Conservation (phyloP, 2,797 vertebrate species). For the Furcifer pardalis region DNA sequence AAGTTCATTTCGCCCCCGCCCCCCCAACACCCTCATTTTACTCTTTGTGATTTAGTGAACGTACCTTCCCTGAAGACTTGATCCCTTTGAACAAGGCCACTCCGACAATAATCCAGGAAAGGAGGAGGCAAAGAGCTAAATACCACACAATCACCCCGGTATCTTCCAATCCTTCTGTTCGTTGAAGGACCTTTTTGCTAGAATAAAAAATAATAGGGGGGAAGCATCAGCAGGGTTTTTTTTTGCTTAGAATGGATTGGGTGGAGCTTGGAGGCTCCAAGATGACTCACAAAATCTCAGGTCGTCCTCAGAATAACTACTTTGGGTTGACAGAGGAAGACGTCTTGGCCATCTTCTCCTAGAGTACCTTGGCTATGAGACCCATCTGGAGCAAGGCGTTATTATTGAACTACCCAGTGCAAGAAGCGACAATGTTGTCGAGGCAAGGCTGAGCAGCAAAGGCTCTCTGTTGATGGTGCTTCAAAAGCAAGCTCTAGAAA, state of each 20-base stretch:
- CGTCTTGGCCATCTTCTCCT: no score
- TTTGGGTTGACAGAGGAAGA: no score
- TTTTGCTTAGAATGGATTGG: background rate
- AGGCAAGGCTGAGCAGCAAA: no score
- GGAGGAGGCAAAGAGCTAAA: constrained; percentile 91
- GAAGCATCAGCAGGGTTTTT: constrained; percentile 25
- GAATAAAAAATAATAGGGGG: constrained; percentile 28
- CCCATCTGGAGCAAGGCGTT: no score
- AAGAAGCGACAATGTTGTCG: no score
- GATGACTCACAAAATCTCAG: background rate
- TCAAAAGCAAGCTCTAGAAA: no score
- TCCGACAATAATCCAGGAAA: constrained; percentile 84
- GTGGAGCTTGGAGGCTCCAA: background rate
- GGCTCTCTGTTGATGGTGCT: no score
- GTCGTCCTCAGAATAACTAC: no score
- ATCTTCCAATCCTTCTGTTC: constrained; percentile 85
- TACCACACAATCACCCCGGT: constrained; percentile 92
- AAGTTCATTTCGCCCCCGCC: no score
- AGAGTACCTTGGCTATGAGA: no score
- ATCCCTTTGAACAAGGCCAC: constrained; percentile 90
- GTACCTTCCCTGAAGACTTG: constrained; percentile 96
- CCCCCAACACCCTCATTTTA: no score
- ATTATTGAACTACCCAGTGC: no score
- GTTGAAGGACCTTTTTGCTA: constrained; percentile 85
- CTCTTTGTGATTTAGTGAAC: background rate